Evolutionary conservation across 2,113 vertebrate species (phyloP).

Genomic region (Catharus fuscescens): DNA sequence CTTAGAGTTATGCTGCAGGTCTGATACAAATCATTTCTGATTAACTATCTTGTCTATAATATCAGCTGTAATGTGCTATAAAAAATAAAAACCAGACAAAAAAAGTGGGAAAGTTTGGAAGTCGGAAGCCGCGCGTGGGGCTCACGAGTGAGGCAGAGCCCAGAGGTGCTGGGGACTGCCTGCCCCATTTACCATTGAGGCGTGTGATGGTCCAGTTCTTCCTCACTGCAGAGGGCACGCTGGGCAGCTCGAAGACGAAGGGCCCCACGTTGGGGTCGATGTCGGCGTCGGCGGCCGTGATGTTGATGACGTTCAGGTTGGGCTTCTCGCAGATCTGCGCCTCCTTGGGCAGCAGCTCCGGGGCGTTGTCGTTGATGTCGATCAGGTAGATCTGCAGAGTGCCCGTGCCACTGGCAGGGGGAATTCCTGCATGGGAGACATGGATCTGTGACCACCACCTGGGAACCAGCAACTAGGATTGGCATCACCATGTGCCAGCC

Average conservation of each 20-base stretch:
- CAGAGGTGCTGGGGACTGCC: not conserved
- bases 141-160: not conserved
- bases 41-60: constrained; percentile 62
- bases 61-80: not conserved
- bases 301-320: constrained; percentile 88
- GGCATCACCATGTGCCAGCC: not conserved
- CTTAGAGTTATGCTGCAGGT: constrained; percentile 56
- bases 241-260: constrained; percentile 94
- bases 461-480: fast-evolving
- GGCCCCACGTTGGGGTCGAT: constrained; percentile 92
- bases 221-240: constrained; percentile 82
- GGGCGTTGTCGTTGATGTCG: constrained; percentile 96
- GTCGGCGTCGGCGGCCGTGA: constrained; percentile 91
- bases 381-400: constrained; percentile 95
- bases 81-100: constrained; percentile 41
- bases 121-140: not conserved
- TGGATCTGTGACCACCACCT: not conserved
- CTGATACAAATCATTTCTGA: constrained; percentile 70
- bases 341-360: constrained; percentile 88
- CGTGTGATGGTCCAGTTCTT: constrained; percentile 95
- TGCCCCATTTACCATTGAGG: constrained; percentile 86
- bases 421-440: constrained; percentile 79
- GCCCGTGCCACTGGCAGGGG: constrained; percentile 90
- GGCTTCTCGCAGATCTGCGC: constrained; percentile 94
- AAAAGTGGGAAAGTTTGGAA: constrained; percentile 19